phyloP scores from a whole-genome alignment of 2,888 invertebrate genomes.

The Ctena decussata region DNA sequence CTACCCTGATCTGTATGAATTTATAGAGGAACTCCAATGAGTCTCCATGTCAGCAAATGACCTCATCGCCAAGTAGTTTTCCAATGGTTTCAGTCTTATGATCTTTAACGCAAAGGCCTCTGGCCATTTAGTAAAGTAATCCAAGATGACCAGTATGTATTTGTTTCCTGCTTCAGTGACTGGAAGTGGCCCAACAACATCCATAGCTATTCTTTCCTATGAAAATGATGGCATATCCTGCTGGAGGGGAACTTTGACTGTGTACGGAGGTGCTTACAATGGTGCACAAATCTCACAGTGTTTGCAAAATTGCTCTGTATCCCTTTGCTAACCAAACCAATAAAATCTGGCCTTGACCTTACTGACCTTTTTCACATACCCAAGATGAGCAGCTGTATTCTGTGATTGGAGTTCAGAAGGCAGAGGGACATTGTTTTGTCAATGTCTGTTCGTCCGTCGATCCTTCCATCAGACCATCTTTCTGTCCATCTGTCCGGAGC shows the following conservation, averaged over 20 bases:
- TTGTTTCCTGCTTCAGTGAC: not conserved
- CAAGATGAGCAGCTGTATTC: not conserved
- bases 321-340: not conserved
- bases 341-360: not conserved
- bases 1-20: not conserved
- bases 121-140: slow-evolving; percentile 4
- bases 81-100: not conserved
- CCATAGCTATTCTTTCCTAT: not conserved
- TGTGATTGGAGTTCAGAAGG: too few species aligned
- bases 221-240: not conserved
- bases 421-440: too few species aligned
- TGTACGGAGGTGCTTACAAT: not conserved
- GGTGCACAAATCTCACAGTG: not conserved
- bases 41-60: not conserved
- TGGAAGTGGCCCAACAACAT: not conserved
- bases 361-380: not conserved
- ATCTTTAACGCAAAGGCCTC: not conserved
- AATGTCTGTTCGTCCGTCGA: too few species aligned
- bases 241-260: not conserved
- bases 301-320: not conserved
- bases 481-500: too few species aligned
- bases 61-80: not conserved
- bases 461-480: too few species aligned
- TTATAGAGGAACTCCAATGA: not conserved
- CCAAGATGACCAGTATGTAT: not conserved